Conservation (phyloP, 2,113 vertebrate species). For the Pungitius pungitius region DNA sequence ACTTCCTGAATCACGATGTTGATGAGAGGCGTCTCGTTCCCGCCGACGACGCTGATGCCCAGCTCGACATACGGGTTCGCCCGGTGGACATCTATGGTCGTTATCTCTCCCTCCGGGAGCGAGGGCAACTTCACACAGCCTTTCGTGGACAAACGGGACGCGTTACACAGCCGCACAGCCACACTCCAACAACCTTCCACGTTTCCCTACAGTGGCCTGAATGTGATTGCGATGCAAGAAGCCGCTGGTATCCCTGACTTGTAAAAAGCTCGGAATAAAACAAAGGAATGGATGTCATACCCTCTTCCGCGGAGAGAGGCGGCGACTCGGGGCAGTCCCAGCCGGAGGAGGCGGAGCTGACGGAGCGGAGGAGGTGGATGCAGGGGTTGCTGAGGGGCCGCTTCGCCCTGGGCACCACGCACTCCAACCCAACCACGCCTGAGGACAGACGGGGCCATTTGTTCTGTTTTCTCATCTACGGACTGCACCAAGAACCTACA, state of each 20-base stretch:
- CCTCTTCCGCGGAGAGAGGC: constrained; percentile 77
- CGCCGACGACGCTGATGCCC: constrained; percentile 96
- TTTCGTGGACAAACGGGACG: constrained; percentile 56
- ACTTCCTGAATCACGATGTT: constrained; percentile 99
- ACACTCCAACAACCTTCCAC: constrained; percentile 11
- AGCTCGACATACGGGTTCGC: constrained; percentile 95
- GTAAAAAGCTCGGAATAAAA: too few species aligned
- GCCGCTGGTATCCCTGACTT: too few species aligned
- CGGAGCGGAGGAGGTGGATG: constrained; percentile 72
- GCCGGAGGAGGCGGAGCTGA: constrained; percentile 74
- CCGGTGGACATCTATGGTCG: constrained; percentile 94
- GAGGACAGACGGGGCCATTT: constrained; percentile 22
- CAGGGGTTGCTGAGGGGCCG: constrained; percentile 80
- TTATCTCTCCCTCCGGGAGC: constrained; percentile 97
- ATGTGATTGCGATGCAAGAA: too few species aligned
- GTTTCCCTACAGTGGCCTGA: constrained; percentile 17
- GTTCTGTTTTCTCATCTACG: background rate
- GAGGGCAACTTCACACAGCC: constrained; percentile 87
- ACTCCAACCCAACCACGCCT: constrained; percentile 76
- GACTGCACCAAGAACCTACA: constrained; percentile 7
- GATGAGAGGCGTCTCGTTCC: constrained; percentile 97
- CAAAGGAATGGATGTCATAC: constrained; percentile 46
- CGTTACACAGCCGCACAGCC: constrained; percentile 32
- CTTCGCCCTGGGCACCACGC: constrained; percentile 71
- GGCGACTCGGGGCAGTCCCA: constrained; percentile 83